Conservation (phyloP, 2,888 invertebrate genomes). For the Tinea pellionella region DNA sequence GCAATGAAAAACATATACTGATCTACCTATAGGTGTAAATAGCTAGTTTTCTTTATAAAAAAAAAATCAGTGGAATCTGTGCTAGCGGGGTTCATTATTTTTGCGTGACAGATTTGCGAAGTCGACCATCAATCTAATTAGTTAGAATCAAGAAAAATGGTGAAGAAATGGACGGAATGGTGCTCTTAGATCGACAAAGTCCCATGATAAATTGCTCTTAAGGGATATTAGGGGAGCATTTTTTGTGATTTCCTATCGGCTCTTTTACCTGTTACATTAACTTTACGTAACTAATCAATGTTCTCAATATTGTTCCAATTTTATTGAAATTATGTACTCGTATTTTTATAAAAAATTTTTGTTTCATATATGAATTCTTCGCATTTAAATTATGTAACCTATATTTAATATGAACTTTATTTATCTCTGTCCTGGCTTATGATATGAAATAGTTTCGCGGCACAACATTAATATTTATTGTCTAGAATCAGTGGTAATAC, state of each 20-base stretch:
- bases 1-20: background rate
- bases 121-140: conserved; percentile 58
- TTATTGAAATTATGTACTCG: too few relatives aligned
- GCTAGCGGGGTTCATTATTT: conserved; percentile 18
- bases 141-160: conserved; percentile 40
- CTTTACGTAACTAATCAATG: background rate
- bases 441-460: conserved; percentile 8
- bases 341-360: too few relatives aligned
- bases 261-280: background rate
- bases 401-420: background rate
- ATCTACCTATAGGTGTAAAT: too few relatives aligned
- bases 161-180: conserved; percentile 19
- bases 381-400: background rate
- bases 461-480: conserved; percentile 13
- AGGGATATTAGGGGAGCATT: conserved; percentile 6
- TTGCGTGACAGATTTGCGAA: conserved; percentile 45
- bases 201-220: conserved; percentile 14
- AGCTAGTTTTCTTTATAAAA: background rate
- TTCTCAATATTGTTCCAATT: background rate
- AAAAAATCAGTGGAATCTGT: background rate
- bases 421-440: background rate
- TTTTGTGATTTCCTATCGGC: conserved; percentile 1
- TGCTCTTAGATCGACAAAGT: conserved; percentile 12
- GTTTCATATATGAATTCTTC: too few relatives aligned
- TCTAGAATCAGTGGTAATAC: conserved; percentile 11